These are phyloP conservation scores for Rhamphomyia laevipes DNA, from an alignment of 2,888 invertebrate species.

Conservation along the genomic window DNA sequence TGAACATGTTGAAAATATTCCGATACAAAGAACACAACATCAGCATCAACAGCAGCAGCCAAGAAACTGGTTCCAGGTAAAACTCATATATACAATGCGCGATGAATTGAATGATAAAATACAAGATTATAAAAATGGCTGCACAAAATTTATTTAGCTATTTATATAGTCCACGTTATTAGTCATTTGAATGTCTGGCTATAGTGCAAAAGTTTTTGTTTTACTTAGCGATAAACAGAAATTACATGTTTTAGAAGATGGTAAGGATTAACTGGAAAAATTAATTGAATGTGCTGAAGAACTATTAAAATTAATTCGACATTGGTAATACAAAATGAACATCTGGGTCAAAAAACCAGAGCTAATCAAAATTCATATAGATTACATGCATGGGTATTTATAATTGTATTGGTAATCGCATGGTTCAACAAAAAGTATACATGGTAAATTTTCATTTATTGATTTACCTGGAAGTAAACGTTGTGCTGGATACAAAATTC, in stretches of 20 bases:
- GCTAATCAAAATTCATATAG: conserved; percentile 97
- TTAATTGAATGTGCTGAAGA: conserved; percentile 88
- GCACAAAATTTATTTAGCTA: conserved; percentile 86
- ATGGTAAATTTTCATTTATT: conserved; percentile 97
- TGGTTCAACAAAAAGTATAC: conserved; percentile 67
- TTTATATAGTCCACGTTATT: conserved; percentile 70
- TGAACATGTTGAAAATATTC: conserved; percentile 46
- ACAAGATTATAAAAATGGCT: conserved; percentile 95
- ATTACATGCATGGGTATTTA: conserved; percentile 98
- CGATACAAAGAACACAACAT: conserved; percentile 40
- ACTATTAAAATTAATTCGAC: conserved; percentile 83
- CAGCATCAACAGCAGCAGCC: conserved; percentile 19
- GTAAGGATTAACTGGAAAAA: conserved; percentile 92
- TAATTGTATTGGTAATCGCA: conserved; percentile 78
- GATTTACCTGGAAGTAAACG: conserved; percentile 97
- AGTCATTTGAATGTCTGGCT: conserved; percentile 73
- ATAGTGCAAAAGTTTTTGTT: conserved; percentile 94
- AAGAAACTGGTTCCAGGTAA: conserved; percentile 93
- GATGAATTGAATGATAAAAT: conserved; percentile 92
- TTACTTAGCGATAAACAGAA: conserved; percentile 85
- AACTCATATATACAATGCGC: conserved; percentile 98
- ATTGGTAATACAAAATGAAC: conserved; percentile 84
- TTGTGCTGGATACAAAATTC: conserved; percentile 97
- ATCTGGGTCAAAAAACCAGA: conserved; percentile 92
- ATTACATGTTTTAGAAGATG: conserved; percentile 91